phyloP scores from a whole-genome alignment of 53 echinoderm and acorn worm genomes.

The Astropecten irregularis region DNA sequence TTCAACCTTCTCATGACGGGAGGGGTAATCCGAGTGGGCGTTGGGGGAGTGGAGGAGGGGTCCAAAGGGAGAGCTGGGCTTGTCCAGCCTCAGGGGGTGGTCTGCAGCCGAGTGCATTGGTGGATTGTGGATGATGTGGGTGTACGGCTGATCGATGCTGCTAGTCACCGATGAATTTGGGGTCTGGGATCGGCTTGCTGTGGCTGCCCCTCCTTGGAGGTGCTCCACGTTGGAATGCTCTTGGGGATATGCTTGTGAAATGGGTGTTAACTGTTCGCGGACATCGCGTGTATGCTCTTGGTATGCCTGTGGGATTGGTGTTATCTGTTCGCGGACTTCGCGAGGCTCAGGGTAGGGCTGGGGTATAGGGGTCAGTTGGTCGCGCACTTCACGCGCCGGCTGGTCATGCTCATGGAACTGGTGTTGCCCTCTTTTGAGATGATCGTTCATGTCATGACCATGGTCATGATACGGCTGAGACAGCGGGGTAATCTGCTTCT shows the following conservation, averaged over 20 bases:
- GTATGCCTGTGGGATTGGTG: constrained; percentile 26
- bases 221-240: constrained; percentile 49
- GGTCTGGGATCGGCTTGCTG: constrained; percentile 50
- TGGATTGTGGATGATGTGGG: constrained; percentile 52
- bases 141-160: constrained; percentile 38
- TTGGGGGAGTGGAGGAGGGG: constrained; percentile 52
- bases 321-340: constrained; percentile 21
- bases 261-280: constrained; percentile 43
- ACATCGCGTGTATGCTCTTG: neutral
- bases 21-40: constrained; percentile 22
- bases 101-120: constrained; percentile 29
- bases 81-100: constrained; percentile 41
- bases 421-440: constrained; percentile 23
- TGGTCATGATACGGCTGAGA: constrained; percentile 29
- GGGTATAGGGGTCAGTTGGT: constrained; percentile 38
- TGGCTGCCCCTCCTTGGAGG: constrained; percentile 11
- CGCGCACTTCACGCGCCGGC: constrained; percentile 4
- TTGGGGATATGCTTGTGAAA: constrained; percentile 14
- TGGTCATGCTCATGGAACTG: constrained; percentile 31
- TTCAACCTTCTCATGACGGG: constrained; percentile 43
- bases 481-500: constrained; percentile 20
- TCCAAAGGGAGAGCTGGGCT: constrained; percentile 40
- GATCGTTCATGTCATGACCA: constrained; percentile 23
- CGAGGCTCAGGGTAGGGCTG: constrained; percentile 33
- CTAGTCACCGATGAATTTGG: constrained; percentile 40